Percentiles rank a stretch among this genome's conserved stretches.
phyloP scores from a whole-genome alignment of 2,113 vertebrate genomes.

The Oreochromis spilurus region DNA sequence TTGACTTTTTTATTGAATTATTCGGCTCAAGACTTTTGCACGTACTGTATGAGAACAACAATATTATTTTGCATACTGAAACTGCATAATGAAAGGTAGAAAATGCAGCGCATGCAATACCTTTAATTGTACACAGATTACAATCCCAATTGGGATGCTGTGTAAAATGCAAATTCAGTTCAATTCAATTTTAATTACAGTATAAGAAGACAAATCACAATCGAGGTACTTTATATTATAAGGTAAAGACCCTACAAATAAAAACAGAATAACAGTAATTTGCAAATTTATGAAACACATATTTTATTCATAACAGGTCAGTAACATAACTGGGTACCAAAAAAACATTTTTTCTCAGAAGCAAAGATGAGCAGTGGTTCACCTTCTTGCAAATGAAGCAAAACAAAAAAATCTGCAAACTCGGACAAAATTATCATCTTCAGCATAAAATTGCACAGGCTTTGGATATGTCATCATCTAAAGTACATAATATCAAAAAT shows the following conservation, averaged over 20 bases:
- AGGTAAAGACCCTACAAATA: not conserved
- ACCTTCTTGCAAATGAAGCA: not conserved
- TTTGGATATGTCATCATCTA: not conserved
- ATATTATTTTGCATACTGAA: not conserved
- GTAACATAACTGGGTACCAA: not conserved
- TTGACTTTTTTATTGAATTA: not conserved
- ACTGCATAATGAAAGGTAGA: not conserved
- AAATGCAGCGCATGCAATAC: not conserved
- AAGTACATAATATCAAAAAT: not conserved
- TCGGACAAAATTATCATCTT: not conserved
- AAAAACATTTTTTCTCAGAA: rapidly evolving
- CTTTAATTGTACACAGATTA: not conserved
- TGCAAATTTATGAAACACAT: not conserved
- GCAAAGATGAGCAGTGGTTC: not conserved
- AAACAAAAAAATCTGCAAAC: not conserved
- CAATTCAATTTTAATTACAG: not conserved
- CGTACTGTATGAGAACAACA: not conserved
- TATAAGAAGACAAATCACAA: not conserved
- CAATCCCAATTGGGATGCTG: not conserved
- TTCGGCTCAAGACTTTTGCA: not conserved
- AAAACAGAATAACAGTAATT: not conserved
- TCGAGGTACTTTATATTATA: not conserved
- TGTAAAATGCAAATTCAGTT: not conserved
- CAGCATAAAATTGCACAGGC: not conserved
- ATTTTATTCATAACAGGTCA: not conserved